Evolutionary conservation across 2,113 vertebrate species (phyloP), one percentile per base, ranked within the genome.

Genomic region (Lonchura striata): DNA sequence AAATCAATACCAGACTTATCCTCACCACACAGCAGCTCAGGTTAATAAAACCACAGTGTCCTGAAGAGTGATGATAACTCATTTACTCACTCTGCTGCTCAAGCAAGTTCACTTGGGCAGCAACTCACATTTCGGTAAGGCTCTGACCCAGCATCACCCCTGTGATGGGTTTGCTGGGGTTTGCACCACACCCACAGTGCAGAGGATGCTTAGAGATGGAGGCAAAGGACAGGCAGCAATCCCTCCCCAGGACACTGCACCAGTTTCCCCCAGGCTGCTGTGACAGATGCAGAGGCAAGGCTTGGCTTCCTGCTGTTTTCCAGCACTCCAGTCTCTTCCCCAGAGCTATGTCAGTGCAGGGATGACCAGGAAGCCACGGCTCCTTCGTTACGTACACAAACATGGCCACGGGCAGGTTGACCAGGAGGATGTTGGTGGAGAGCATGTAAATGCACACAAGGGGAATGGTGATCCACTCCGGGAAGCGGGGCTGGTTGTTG

Each of bases 361-460:
- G 20, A 15, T 1, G 20, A 25, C 8, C 28, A 17, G 17, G 30
- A 6, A n/a, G 13, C 2, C 13, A 27, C 7, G 0, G 0, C 15
- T 6, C 24, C 23, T 28, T 1, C 1, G 3, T 41, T 74, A 97
- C 98, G 0, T 90, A 98, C 98, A 98, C 98, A 2, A 98, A 98
- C 98, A 98, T 98, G 92, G 98, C 98, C 56, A 98, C 98, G 1
- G 98, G 97, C 77, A 98, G 95, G 96, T 98, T 98, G 28, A 98
- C 98, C 1, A 98, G 98, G 23, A 98, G 97, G 94, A 98, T 98
- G 94, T 98, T 98, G 33, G 98, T 98, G 35, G 98, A 98, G 10
- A 98, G 97, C 98, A 98, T 98, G 79, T 98, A 98, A 91, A 98
- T 97, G 88, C 98, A 98, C 53, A 98, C 98, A 4, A 98, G 95